Conservation (phyloP, 2,888 invertebrate genomes). For the Dolichomitus sp. region DNA sequence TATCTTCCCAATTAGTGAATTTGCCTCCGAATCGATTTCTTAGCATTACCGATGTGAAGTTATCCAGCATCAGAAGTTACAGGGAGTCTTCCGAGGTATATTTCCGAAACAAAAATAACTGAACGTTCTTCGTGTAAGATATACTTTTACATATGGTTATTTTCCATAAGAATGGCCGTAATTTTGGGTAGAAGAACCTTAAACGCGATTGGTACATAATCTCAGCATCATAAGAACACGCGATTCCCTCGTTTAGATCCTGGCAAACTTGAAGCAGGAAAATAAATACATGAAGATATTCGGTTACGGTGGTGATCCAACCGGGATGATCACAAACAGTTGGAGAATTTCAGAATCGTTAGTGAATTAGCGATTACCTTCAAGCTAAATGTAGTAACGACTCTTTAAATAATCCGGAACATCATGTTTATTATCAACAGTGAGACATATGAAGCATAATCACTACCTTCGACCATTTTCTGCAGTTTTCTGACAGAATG, state of each 20-base stretch:
- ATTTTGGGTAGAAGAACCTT: not conserved
- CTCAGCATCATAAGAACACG: slow-evolving; percentile 26
- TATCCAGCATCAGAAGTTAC: too few species aligned
- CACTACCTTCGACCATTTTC: slow-evolving; percentile 35
- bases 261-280: not conserved
- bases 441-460: slow-evolving; percentile 48
- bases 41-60: too few species aligned
- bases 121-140: too few species aligned
- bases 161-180: not conserved
- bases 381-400: slow-evolving; percentile 17
- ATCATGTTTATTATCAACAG: slow-evolving; percentile 32
- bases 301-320: slow-evolving; percentile 47
- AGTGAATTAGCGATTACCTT: slow-evolving; percentile 33
- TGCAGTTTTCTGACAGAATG: slow-evolving; percentile 21
- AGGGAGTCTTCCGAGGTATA: too few species aligned
- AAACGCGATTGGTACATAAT: not conserved
- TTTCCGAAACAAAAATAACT: too few species aligned
- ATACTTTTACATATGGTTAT: too few species aligned
- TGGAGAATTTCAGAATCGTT: slow-evolving; percentile 20
- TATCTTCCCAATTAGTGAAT: too few species aligned
- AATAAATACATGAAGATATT: slow-evolving; percentile 39
- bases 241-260: slow-evolving; percentile 57
- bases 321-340: slow-evolving; percentile 12
- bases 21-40: too few species aligned
- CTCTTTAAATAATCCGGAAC: slow-evolving; percentile 4